Evolutionary conservation across 2,888 invertebrate genomes (phyloP).

Genomic region (Auanema sp.): DNA sequence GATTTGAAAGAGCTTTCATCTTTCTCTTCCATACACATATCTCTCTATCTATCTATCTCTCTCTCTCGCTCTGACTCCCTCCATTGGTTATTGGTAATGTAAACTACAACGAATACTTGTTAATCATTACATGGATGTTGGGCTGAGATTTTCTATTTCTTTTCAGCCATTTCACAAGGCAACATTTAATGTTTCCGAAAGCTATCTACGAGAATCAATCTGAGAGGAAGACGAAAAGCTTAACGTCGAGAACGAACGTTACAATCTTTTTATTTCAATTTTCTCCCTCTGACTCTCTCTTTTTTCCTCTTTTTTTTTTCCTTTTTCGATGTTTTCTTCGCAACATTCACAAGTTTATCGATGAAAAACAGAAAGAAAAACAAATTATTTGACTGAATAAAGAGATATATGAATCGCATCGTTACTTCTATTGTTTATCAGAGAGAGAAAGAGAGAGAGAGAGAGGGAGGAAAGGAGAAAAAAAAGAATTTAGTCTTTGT

Average conservation of each 20-base stretch:
- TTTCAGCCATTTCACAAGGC: no score
- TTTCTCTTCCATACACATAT: not conserved
- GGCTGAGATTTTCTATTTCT: not conserved
- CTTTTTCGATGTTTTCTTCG: not conserved
- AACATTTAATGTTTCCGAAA: no score
- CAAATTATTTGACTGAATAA: not conserved
- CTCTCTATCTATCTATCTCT: not conserved
- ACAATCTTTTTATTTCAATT: not conserved
- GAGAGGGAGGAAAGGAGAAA: no score
- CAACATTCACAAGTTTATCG: not conserved
- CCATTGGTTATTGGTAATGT: no score
- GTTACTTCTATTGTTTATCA: slow-evolving; percentile 5
- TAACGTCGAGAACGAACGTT: no score
- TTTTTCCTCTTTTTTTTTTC: slow-evolving; percentile 3
- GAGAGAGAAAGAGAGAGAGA: slow-evolving; percentile 6
- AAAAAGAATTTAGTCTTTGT: slow-evolving; percentile 1
- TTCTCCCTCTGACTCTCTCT: slow-evolving; percentile 10
- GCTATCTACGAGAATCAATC: no score
- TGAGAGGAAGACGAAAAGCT: no score
- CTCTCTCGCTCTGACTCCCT: no score
- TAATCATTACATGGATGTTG: not conserved
- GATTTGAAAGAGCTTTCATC: not conserved
- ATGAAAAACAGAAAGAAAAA: slow-evolving; percentile 8
- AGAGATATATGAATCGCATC: no score
- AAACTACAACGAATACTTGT: not conserved